These are phyloP conservation scores for Cyprinus carpio DNA, from an alignment of 2,113 vertebrate species.

Conservation along the genomic window DNA sequence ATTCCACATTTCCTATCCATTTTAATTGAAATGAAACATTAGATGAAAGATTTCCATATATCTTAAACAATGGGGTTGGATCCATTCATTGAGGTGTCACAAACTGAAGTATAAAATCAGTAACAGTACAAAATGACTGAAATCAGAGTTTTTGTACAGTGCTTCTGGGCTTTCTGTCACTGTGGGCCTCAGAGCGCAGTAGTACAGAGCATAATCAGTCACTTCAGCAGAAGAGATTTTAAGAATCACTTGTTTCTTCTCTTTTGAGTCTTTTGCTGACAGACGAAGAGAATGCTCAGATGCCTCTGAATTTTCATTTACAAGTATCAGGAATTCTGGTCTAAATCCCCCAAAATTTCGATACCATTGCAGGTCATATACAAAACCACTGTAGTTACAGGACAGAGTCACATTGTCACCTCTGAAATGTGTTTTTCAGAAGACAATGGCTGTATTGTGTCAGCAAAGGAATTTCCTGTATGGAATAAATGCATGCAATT, in stretches of 20 bases:
- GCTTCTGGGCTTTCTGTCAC: conserved; percentile 21
- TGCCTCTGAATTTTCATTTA: conserved; percentile 2
- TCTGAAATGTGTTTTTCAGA: not conserved
- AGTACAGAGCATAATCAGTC: conserved; percentile 42
- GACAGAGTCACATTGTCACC: not conserved
- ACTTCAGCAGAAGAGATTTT: conserved; percentile 11
- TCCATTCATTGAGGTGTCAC: too few species aligned
- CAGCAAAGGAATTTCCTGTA: not conserved
- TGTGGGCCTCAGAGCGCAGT: conserved; percentile 47
- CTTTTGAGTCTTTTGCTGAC: not conserved
- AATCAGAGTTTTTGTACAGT: not conserved
- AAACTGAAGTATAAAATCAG: too few species aligned
- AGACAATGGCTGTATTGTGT: not conserved
- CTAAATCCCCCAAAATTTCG: not conserved
- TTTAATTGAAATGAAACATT: too few species aligned
- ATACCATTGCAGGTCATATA: not conserved
- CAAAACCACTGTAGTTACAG: not conserved
- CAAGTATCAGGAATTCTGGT: not conserved
- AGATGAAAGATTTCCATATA: too few species aligned
- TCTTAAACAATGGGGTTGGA: too few species aligned
- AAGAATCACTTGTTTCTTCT: conserved; percentile 21
- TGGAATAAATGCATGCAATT: not conserved
- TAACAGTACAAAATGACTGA: not conserved
- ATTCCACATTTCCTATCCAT: too few species aligned
- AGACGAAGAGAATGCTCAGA: not conserved